Base-by-base conservation (phyloP, 2,113 vertebrate species). In the Falco punctatus region DNA sequence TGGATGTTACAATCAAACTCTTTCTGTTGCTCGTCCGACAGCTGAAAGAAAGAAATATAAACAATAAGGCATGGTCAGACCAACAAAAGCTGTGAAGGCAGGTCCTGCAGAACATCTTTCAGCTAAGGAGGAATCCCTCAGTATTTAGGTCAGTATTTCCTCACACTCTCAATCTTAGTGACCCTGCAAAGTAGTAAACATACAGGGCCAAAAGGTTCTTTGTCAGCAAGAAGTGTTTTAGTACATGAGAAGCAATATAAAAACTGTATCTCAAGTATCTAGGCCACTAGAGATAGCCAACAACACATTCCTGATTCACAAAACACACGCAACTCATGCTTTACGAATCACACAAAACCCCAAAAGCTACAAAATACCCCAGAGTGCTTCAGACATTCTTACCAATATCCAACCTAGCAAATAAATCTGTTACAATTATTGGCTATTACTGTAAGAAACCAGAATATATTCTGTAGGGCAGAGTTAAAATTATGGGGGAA, bases 1-100 rank as follows among this genome's bases (percentile, higher is more conserved):
- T 99, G 93, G 99, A 99, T 27, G 99, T 99, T 97, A 99, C 99
- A 18, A 99, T 99, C 97, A 99, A 98, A 92, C 99, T 99, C 98
- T 99, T 99, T 84, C 99, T 98, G 98, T 99, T 99, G 98, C 99
- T 99, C 12, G 99, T 99, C 83, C 99, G 98, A 98, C 99, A 99
- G 97, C 99, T 99, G 98, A 77, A 98, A 98, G 35, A 85, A 82
- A 96, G 86, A 91, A 48, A 94, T 35, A 72, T 0, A 79, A 88
- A 85, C 0, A 2, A n/a, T 92, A 35, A 93, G 71, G 59, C 42
- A 62, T 0, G 3, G 64, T 15, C 82, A 92, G 66, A 78, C 42
- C 26, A 66, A 28, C 46, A 72, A 16, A 35, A 54, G 49, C 85
- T 81, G 42, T 81, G 13, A 5, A 82, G 58, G 32, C 38, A 81